Evolutionary conservation across 2,797 vertebrate species (phyloP).

Genomic region (Dendrocincla fuliginosa): DNA sequence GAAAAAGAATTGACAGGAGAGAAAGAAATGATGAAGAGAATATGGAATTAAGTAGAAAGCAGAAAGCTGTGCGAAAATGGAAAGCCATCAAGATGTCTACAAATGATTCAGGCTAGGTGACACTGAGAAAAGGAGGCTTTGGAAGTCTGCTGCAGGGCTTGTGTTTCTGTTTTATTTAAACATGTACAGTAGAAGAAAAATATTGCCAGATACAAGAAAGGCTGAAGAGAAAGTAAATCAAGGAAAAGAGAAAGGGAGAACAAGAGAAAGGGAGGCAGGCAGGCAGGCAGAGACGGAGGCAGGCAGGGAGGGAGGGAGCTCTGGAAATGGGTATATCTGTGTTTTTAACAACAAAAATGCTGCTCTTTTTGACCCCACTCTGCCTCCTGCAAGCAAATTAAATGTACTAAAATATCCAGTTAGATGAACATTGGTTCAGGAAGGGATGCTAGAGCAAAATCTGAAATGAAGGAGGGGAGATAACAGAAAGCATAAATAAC

Average conservation of each 20-base stretch:
- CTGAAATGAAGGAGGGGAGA: background rate
- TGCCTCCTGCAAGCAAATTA: background rate
- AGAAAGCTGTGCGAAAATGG: background rate
- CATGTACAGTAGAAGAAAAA: background rate
- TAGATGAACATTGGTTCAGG: background rate
- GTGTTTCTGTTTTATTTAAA: background rate
- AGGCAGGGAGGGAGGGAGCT: no score
- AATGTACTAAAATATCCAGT: background rate
- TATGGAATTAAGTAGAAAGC: background rate
- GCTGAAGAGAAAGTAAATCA: background rate
- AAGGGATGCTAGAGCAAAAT: background rate
- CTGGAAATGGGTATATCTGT: background rate
- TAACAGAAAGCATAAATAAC: background rate
- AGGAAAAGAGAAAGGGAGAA: background rate
- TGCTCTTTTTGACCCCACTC: background rate
- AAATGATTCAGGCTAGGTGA: background rate
- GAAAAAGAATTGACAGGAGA: background rate
- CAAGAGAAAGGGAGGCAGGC: no score
- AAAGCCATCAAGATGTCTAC: background rate
- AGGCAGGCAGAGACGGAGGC: no score
- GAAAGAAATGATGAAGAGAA: background rate
- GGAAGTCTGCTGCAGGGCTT: background rate
- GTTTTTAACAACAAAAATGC: background rate
- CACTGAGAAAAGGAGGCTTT: background rate
- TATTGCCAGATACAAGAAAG: background rate